These are phyloP conservation scores for Leptodactylus fuscus DNA, from an alignment of 2,113 vertebrate species.

Conservation along the genomic window DNA sequence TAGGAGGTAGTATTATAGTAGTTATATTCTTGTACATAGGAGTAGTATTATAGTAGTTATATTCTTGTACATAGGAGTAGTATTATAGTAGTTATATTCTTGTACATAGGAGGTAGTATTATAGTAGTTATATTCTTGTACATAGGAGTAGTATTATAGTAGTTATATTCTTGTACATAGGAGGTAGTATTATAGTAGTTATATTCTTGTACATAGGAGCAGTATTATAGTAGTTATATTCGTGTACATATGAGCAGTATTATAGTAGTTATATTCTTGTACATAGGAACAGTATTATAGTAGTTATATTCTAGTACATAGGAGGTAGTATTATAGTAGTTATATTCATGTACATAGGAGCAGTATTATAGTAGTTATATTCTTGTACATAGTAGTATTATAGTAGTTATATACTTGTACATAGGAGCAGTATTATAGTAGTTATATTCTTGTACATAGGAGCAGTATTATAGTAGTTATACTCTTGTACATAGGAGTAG, in stretches of 20 bases:
- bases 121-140: too few relatives aligned
- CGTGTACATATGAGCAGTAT: neutral
- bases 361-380: neutral
- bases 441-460: neutral
- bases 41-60: too few relatives aligned
- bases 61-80: neutral
- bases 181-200: neutral
- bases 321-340: neutral
- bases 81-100: constrained; percentile 1
- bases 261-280: constrained; percentile 1
- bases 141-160: too few relatives aligned
- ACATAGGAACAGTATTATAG: neutral
- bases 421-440: neutral
- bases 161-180: too few relatives aligned
- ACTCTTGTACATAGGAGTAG: neutral
- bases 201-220: neutral
- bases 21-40: too few relatives aligned
- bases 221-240: constrained; percentile 7
- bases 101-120: too few relatives aligned
- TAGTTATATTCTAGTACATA: too few relatives aligned
- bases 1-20: too few relatives aligned
- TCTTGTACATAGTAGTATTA: too few relatives aligned
- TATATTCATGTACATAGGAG: neutral
- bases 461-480: neutral
- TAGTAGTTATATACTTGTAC: neutral